Base-by-base conservation (phyloP, 2,888 invertebrate genomes). In the Gymnoscelis rufifasciata region DNA sequence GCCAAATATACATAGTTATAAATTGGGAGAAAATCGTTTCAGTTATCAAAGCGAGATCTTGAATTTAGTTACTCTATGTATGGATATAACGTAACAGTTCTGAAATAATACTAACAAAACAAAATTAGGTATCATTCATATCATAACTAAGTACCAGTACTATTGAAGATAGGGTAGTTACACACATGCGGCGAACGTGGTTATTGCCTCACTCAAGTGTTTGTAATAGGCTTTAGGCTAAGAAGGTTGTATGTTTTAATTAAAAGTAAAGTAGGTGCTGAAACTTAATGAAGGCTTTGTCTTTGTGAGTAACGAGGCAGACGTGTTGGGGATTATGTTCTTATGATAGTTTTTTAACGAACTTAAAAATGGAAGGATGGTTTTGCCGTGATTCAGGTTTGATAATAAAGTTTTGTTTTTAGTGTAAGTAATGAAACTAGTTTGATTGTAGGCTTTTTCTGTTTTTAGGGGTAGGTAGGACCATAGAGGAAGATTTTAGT, bases 111-210 rank as follows among this genome's bases (percentile, higher is more conserved):
- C 11, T 10, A 15, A 35, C 19, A 38, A 29, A 29, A 36, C 27
- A 40, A 36, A 28, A 15, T 15, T 35, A 50, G 30, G n/a, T 15
- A 12, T 28, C 19, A 45, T 27, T 43, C 40, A 13, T 60, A 59
- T 57, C 57, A 60, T 56, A 60, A 54, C 56, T 59, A 64, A 65
- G 62, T 64, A 64, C 19, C 10, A 15, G 59, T 64, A 61, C 62
- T 58, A 56, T 57, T 45, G 39, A 42, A 54, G 52, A 44, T 46
- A 42, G 47, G 51, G 61, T 60, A 60, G 63, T 68, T 66, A 57
- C 43, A 51, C 64, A 59, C 72, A 69, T 64, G 63, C 59, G 68
- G 51, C 51, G 54, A 57, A 60, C 61, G 57, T 62, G 62, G 64
- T 66, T 71, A 70, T 68, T 69, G 33, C 43, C 29, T 35, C 13